phyloP scores from a whole-genome alignment of 2,113 vertebrate genomes.

The Gallinago paraguaiae region DNA sequence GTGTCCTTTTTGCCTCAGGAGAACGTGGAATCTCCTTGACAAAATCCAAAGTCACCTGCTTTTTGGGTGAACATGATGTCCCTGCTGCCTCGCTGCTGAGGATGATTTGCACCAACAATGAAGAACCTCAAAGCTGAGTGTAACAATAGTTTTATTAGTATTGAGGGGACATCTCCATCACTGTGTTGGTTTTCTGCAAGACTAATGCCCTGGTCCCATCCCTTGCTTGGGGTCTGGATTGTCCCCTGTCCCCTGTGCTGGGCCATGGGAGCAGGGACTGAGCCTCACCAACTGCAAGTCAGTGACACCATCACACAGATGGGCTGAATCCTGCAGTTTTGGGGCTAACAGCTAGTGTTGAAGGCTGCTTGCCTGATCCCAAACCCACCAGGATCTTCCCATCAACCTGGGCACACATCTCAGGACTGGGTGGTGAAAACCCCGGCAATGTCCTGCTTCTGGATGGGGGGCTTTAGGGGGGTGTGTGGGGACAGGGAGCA shows the following conservation, averaged over 20 bases:
- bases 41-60: background rate
- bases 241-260: background rate
- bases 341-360: background rate
- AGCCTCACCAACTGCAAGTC: background rate
- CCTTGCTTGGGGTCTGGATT: background rate
- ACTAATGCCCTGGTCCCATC: rapidly evolving
- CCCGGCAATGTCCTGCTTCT: background rate
- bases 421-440: background rate
- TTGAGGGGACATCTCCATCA: background rate
- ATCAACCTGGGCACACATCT: background rate
- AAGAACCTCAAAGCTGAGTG: background rate
- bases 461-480: background rate
- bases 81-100: background rate
- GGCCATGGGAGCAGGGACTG: background rate
- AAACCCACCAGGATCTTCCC: background rate
- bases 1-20: background rate
- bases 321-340: background rate
- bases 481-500: background rate
- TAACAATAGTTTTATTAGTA: background rate
- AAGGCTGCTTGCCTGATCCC: background rate
- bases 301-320: background rate
- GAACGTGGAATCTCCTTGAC: rapidly evolving
- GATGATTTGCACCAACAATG: rapidly evolving
- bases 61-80: background rate
- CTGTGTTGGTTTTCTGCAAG: background rate